Evolutionary conservation across 2,888 invertebrate species (phyloP), one percentile per base, ranked within the genome.

Genomic region (Scaptodrosophila latifasciaeformis): DNA sequence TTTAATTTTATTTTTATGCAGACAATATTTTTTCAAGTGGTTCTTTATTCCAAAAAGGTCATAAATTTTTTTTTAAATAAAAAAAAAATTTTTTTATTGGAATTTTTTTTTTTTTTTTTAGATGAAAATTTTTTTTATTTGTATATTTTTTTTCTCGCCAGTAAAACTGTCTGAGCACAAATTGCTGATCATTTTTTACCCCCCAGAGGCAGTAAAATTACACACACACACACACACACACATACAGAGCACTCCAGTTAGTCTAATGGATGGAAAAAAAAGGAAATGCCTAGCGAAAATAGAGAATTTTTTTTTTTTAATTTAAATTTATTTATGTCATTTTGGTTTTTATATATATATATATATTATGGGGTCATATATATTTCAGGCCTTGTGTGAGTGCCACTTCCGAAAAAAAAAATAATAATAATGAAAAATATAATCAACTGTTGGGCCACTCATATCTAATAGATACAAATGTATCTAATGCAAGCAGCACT

Each of bases 401-500:
- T 31, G 52, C 50, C 39, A 50, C 57, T 53, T 62, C 53, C 49
- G 57, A 67, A 50, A 18, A 35, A 9, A 62, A 64, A 62, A 31
- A 24, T 24, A 5, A 24, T 7, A 24, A 24, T 24, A 31, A 7
- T 31, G 19, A 40, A 19, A 40, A 19, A 21, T 7, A n/a, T 17
- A 19, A 18, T 2, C 40, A 18, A 40, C 40, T n/a, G 0, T 2
- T 9, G 2, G n/a, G n/a, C 13, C 40, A 2, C 62, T 24, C 61
- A 27, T 50, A 64, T 62, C 63, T 66, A 60, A 69, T 67, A 70
- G 65, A 67, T 65, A 62, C 59, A 70, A 67, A 67, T 67, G 62
- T 65, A 65, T 63, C 65, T 60, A 67, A 70, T 70, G 65, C 61
- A 70, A 67, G 70, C 70, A 67, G 50, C 60, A 54, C 60, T 56